A percentile compares a stretch with the other conserved stretches of the same genome.
Evolutionary conservation across 1,140 invertebrate species (phyloP).

Genomic region (Zelostemma sp.): DNA sequence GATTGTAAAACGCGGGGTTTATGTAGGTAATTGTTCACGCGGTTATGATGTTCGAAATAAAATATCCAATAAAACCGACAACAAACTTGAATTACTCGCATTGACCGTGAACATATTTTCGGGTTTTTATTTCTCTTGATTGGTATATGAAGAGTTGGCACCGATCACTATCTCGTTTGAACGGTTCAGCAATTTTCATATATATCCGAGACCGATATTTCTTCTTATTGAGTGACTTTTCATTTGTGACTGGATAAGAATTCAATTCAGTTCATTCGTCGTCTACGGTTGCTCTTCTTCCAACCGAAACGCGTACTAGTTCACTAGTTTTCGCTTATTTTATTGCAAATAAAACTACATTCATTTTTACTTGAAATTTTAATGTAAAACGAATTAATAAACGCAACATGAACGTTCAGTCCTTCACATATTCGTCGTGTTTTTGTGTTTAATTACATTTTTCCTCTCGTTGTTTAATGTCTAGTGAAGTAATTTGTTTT

Average conservation of each 20-base stretch:
- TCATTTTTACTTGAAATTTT: too few species aligned
- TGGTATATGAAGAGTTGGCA: neutral
- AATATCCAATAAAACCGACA: neutral
- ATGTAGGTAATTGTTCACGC: too few species aligned
- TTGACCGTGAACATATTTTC: neutral
- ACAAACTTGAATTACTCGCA: neutral
- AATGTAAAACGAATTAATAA: too few species aligned
- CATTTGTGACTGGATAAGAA: neutral
- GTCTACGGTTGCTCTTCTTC: neutral
- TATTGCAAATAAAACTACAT: too few species aligned
- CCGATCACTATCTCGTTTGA: neutral
- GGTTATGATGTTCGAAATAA: too few species aligned
- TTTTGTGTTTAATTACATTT: too few species aligned
- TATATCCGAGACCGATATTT: neutral
- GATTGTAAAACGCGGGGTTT: too few species aligned
- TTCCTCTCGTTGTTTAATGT: too few species aligned
- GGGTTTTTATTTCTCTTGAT: neutral
- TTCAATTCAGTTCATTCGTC: neutral
- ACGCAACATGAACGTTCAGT: neutral
- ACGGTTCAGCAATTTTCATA: neutral
- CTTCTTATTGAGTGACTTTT: neutral
- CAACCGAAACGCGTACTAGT: neutral
- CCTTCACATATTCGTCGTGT: too few species aligned
- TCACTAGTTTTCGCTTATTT: neutral
- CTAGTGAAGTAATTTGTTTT: too few species aligned